Base-by-base conservation (phyloP, 2,797 vertebrate genomes). In the Gymnothorax javanicus region DNA sequence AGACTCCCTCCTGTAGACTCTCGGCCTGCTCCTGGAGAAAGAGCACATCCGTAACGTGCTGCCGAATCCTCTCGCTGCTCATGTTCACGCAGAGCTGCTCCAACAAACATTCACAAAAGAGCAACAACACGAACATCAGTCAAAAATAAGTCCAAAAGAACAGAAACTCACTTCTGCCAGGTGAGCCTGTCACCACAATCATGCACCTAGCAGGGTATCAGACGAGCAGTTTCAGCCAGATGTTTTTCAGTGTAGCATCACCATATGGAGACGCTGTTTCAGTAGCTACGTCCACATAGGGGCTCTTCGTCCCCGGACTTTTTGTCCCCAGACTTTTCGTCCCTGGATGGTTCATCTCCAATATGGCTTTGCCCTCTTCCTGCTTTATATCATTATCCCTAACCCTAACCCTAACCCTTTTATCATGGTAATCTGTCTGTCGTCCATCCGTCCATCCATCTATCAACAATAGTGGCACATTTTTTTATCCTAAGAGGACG, bases 61-160 rank as follows among this genome's bases (percentile, higher is more conserved):
- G 97, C 92, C 97, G 96, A 88, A 99, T 95, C 90, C 95, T 97
- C 96, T 99, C 98, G 33, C 98, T 99, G 96, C 97, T 97, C 97
- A 99, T 97, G 96, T 99, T 99, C 95, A 99, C 95, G 90, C 97
- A 99, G 86, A 99, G 95, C 98, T 99, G 83, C 69, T 15, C 58
- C 25, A 60, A 33, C 52, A 81, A 7, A 56, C 52, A 81, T n/a
- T 56, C 52, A 56, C 52, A 81, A 56, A 81, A 56, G 13, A 11
- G 4, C 0, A 43, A 43, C 4, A 57, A 57, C 43, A 58, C 60
- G 56, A 13, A 67, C 33, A 86, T 82, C 43, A 12, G 57, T 20
- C n/a, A 7, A 81, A 27, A 25, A 17, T 86, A 33, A 23, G 52
- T 11, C 12, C 9, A 43, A 17, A n/a, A 58, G 33, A 7, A 57